phyloP scores from a whole-genome alignment of 2,797 vertebrate genomes.

The Cossypha dichroa region DNA sequence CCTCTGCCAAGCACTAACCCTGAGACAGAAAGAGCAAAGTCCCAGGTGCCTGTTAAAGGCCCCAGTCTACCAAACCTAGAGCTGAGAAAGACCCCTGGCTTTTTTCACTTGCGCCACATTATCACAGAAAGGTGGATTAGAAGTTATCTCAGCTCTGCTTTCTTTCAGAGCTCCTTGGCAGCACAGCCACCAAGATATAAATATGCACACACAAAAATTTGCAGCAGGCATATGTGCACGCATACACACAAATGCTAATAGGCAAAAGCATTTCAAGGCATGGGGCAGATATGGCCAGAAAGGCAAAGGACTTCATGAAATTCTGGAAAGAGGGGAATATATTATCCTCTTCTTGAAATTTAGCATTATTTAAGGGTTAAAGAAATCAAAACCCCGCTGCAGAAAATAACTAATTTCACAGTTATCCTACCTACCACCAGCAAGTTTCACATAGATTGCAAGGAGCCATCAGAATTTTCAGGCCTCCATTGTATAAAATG shows the following conservation, averaged over 20 bases:
- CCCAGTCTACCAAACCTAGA: slow-evolving; percentile 54
- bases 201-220: slow-evolving; percentile 75
- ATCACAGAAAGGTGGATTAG: slow-evolving; percentile 89
- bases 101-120: slow-evolving; percentile 85
- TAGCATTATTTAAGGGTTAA: not conserved
- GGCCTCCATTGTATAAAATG: not conserved
- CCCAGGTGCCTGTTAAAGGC: slow-evolving; percentile 58
- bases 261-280: slow-evolving; percentile 22
- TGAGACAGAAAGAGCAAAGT: not conserved
- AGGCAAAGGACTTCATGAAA: not conserved
- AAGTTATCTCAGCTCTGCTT: slow-evolving; percentile 85
- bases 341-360: not conserved
- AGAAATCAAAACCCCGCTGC: not conserved
- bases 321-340: not conserved
- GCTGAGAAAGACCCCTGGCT: slow-evolving; percentile 77
- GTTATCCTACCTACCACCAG: not conserved
- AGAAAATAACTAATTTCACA: not conserved
- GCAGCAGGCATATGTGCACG: slow-evolving; percentile 36
- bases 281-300: not conserved
- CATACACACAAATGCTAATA: slow-evolving; percentile 13
- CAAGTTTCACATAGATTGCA: not conserved
- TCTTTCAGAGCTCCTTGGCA: slow-evolving; percentile 84
- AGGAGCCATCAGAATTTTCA: not conserved
- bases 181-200: slow-evolving; percentile 81
- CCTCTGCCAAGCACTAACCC: not conserved